Base-by-base conservation (phyloP, 2,113 vertebrate species). In the Riparia riparia region DNA sequence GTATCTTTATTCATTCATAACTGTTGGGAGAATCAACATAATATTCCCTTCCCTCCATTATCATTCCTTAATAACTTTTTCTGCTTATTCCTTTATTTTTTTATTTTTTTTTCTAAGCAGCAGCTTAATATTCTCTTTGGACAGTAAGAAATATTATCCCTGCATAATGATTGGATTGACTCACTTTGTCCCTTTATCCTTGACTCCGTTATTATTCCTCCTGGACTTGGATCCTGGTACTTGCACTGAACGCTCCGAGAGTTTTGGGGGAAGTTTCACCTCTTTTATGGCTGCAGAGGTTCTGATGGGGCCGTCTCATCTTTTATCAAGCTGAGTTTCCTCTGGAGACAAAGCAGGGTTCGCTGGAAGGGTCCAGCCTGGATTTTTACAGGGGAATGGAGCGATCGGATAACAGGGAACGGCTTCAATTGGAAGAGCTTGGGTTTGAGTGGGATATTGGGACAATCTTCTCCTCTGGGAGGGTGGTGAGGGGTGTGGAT, bases 1-100 rank as follows among this genome's bases (percentile, higher is more conserved):
- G 53, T 85, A 95, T 97, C 95, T 95, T 45, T 90, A 86, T 87
- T 91, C 79, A 95, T 97, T 94, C 95, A 94, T 89, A 96, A 94
- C 88, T 72, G 92, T 83, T 94, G 37, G 56, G 81, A 96, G 80
- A 92, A 95, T 97, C 94, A 95, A 88, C 95, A 96, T 90, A 95
- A 95, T 93, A 95, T 74, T 93, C 82, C 77, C 65, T 95, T 95
- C 74, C 37, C 76, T 91, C 68, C 69, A 88, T 96, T 94, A 94
- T 95, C 94, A 93, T 72, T 85, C 65, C 89, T 93, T 95, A 93
- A 95, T 94, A 95, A 96, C 80, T 71, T 95, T 90, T 81, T 68
- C 76, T 96, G 91, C 91, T 78, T 72, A 80, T 91, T 37, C 41
- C 12, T 84, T 69, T 64, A 56, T 71, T 50, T 18, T n/a, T 29